These are phyloP conservation scores for Otolemur crassicaudatus DNA, from an alignment of 2,797 vertebrate species.

Conservation along the genomic window DNA sequence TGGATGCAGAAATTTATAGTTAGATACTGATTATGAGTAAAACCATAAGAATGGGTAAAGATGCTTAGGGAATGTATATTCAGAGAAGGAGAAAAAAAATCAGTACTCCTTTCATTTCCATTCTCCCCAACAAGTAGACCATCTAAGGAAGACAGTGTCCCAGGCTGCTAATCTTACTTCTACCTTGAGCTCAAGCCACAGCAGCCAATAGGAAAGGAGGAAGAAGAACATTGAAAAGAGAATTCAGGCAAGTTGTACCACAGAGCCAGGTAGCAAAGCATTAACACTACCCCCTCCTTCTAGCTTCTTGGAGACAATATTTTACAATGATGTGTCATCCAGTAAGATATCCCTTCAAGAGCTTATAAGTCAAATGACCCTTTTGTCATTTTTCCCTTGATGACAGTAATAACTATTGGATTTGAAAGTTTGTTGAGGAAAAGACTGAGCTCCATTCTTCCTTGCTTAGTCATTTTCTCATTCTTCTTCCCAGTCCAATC, in stretches of 20 bases:
- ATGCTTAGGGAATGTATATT: not conserved
- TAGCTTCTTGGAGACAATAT: not conserved
- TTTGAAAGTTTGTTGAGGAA: not conserved
- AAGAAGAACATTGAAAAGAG: not conserved
- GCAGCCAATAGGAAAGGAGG: not conserved
- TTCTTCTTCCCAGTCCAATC: not conserved
- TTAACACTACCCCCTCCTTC: not conserved
- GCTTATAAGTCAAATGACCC: not conserved
- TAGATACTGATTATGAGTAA: not conserved
- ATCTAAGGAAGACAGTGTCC: not conserved
- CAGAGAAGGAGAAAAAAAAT: not conserved
- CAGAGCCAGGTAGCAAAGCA: not conserved
- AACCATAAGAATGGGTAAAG: not conserved
- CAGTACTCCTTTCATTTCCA: not conserved
- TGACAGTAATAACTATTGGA: not conserved
- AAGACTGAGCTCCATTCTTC: not conserved
- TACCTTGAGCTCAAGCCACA: not conserved
- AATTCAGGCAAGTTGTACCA: not conserved
- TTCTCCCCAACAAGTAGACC: not conserved
- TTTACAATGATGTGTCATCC: not conserved
- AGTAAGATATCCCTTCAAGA: not conserved
- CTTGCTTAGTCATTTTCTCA: conserved; percentile 30
- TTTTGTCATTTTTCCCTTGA: not conserved
- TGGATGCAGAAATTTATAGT: not conserved
- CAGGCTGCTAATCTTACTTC: not conserved